phyloP scores from a whole-genome alignment of 2,888 invertebrate genomes.

The Hemithea aestivaria region DNA sequence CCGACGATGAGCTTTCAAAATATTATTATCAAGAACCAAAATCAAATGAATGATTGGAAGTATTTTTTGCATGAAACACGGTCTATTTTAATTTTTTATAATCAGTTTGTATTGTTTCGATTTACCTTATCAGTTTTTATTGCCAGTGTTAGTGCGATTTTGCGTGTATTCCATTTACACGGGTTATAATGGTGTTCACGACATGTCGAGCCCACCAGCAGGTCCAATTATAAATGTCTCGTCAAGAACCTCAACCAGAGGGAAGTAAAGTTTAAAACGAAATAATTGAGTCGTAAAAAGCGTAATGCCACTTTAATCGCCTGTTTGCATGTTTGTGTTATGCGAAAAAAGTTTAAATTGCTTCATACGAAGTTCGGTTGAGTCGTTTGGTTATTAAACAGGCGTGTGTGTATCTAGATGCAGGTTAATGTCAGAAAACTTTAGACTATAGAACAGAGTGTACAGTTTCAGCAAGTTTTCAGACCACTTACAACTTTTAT shows the following conservation, averaged over 20 bases:
- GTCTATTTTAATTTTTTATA: too few relatives aligned
- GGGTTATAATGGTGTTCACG: slow-evolving; percentile 10
- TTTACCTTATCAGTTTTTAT: too few relatives aligned
- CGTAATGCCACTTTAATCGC: slow-evolving; percentile 59
- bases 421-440: slow-evolving; percentile 20
- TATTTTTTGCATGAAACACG: too few relatives aligned
- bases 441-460: background rate
- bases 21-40: too few relatives aligned
- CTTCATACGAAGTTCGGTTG: slow-evolving; percentile 44
- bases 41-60: too few relatives aligned
- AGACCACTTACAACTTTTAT: too few relatives aligned
- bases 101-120: too few relatives aligned
- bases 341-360: slow-evolving; percentile 50
- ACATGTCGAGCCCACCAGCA: slow-evolving; percentile 4
- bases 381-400: slow-evolving; percentile 50
- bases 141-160: too few relatives aligned
- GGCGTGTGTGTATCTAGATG: slow-evolving; percentile 15
- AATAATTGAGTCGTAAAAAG: slow-evolving; percentile 55
- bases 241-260: slow-evolving; percentile 22
- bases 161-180: slow-evolving; percentile 6
- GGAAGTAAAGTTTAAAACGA: slow-evolving; percentile 32
- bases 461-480: too few relatives aligned
- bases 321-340: slow-evolving; percentile 53
- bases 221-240: slow-evolving; percentile 22
- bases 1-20: too few relatives aligned